Conservation (phyloP, 2,113 vertebrate genomes). For the Sinosuthora webbiana region DNA sequence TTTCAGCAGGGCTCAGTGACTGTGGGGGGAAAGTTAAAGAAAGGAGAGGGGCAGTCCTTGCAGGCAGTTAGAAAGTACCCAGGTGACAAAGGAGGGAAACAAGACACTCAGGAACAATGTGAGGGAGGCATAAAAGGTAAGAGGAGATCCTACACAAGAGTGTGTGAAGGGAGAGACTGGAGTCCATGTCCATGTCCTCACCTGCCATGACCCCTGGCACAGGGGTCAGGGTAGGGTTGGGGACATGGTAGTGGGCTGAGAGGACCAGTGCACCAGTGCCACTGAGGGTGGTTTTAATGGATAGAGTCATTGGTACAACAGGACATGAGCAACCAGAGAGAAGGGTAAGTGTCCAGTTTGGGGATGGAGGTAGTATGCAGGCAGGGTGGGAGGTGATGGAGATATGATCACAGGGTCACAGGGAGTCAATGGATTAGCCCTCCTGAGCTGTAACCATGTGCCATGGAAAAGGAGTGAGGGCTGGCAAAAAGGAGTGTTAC, state of each 20-base stretch:
- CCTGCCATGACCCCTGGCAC: accelerated
- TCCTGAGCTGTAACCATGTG: neutral
- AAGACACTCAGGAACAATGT: neutral
- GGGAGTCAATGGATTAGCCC: neutral
- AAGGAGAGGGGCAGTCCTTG: neutral
- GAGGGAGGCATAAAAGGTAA: neutral
- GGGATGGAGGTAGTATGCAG: neutral
- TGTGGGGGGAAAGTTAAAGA: neutral
- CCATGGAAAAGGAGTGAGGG: neutral
- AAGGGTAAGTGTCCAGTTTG: neutral
- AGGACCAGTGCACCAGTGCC: accelerated
- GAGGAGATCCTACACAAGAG: accelerated
- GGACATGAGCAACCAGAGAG: neutral
- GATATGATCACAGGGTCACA: neutral
- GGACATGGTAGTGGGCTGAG: neutral
- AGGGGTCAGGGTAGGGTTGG: neutral
- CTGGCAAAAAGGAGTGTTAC: too few species aligned
- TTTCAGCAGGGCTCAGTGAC: neutral
- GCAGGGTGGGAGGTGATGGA: neutral
- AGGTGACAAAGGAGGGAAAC: neutral
- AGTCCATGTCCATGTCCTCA: neutral
- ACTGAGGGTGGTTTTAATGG: neutral
- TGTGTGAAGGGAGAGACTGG: neutral
- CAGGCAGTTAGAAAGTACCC: neutral
- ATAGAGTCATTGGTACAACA: neutral